phyloP scores from a whole-genome alignment of 35 echinoderm and acorn worm species.

The Heliocidaris tuberculata region DNA sequence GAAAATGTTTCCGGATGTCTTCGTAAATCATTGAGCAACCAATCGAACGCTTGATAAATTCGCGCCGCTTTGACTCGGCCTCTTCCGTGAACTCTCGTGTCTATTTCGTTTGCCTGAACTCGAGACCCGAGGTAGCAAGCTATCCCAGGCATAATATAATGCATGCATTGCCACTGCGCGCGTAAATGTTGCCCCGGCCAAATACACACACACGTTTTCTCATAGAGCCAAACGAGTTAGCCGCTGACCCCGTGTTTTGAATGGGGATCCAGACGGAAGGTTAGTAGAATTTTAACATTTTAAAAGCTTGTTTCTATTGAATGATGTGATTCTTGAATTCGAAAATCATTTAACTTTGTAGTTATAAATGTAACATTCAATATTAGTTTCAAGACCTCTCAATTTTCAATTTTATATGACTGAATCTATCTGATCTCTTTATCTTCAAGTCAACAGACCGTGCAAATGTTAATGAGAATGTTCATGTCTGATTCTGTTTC shows the following conservation, averaged over 20 bases:
- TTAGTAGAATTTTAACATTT: not conserved
- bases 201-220: not conserved
- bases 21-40: not conserved
- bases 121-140: not conserved
- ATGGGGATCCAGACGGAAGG: not conserved
- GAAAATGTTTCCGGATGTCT: not conserved
- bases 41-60: not conserved
- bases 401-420: conserved; percentile 1
- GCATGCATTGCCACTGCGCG: not conserved
- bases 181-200: not conserved
- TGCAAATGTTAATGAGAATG: too few species aligned
- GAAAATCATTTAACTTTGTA: not conserved
- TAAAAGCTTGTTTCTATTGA: not conserved
- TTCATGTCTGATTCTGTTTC: too few species aligned
- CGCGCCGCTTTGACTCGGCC: not conserved
- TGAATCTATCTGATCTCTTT: not conserved
- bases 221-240: not conserved
- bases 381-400: not conserved
- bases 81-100: not conserved
- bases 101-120: not conserved
- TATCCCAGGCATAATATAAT: not conserved
- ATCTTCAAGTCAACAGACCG: not conserved
- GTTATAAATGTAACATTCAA: not conserved
- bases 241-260: not conserved
- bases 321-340: not conserved